Percentiles rank a stretch among this genome's conserved stretches.
phyloP scores from a whole-genome alignment of 1,140 invertebrate species.

The Caenorhabditis latens region DNA sequence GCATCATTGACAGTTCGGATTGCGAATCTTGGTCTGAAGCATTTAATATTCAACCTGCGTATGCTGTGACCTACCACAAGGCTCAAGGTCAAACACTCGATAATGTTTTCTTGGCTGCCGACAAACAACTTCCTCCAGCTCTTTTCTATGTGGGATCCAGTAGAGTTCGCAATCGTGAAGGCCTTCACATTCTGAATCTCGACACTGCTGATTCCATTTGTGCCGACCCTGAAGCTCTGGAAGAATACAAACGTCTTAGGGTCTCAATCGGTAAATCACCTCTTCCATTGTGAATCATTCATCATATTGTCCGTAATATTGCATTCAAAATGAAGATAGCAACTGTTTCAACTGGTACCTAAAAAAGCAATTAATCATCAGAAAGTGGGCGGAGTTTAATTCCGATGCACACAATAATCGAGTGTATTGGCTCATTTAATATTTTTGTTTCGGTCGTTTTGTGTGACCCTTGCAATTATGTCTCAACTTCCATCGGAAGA shows the following conservation, averaged over 20 bases:
- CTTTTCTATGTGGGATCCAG: neutral
- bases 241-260: neutral
- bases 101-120: neutral
- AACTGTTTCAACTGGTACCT: too few species aligned
- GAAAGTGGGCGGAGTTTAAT: too few species aligned
- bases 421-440: too few species aligned
- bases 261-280: neutral
- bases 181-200: neutral
- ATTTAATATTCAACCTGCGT: neutral
- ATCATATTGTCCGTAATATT: too few species aligned
- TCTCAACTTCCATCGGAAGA: too few species aligned
- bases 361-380: too few species aligned
- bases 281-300: too few species aligned
- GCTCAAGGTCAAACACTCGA: neutral
- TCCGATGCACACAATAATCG: too few species aligned
- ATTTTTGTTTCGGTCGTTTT: too few species aligned
- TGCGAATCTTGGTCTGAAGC: neutral
- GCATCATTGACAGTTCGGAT: neutral
- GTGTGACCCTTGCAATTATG: too few species aligned
- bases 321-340: too few species aligned
- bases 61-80: neutral
- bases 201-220: neutral
- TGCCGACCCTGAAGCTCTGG: neutral
- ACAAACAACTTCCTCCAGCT: neutral
- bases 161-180: neutral